phyloP scores from a whole-genome alignment of 1,140 invertebrate genomes.

The Orchesella cincta region DNA sequence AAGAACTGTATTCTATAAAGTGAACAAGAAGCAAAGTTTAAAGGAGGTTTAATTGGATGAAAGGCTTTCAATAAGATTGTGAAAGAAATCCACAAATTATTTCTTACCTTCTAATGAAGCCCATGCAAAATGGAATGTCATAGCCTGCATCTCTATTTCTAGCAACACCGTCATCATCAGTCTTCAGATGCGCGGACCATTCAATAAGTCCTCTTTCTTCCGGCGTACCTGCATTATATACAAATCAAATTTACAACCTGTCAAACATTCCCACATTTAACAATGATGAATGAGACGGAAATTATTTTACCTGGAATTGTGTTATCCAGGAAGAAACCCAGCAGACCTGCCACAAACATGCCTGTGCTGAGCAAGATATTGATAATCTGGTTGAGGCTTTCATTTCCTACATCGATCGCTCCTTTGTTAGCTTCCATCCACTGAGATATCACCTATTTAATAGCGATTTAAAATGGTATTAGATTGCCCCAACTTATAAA shows the following conservation, averaged over 20 bases:
- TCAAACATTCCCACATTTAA: slow-evolving; percentile 24
- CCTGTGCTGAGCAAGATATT: slow-evolving; percentile 79
- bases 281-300: slow-evolving; percentile 19
- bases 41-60: neutral
- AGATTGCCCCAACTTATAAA: neutral
- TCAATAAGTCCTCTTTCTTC: slow-evolving; percentile 69
- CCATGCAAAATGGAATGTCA: slow-evolving; percentile 37
- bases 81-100: neutral
- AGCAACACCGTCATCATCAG: slow-evolving; percentile 57
- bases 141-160: slow-evolving; percentile 52
- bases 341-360: slow-evolving; percentile 77
- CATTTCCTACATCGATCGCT: slow-evolving; percentile 69
- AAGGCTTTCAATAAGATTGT: neutral
- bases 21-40: neutral
- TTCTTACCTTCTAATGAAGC: slow-evolving; percentile 36
- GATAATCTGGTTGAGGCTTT: slow-evolving; percentile 72
- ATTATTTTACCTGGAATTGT: slow-evolving; percentile 72
- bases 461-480: too few relatives aligned
- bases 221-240: slow-evolving; percentile 61
- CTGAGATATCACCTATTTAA: slow-evolving; percentile 68
- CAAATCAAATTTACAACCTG: neutral
- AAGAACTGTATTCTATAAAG: slow-evolving; percentile 27
- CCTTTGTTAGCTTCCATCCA: slow-evolving; percentile 69
- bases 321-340: slow-evolving; percentile 81
- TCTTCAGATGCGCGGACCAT: slow-evolving; percentile 61